phyloP scores from a whole-genome alignment of 2,888 invertebrate species.

The Cataglyphis altisquamis region DNA sequence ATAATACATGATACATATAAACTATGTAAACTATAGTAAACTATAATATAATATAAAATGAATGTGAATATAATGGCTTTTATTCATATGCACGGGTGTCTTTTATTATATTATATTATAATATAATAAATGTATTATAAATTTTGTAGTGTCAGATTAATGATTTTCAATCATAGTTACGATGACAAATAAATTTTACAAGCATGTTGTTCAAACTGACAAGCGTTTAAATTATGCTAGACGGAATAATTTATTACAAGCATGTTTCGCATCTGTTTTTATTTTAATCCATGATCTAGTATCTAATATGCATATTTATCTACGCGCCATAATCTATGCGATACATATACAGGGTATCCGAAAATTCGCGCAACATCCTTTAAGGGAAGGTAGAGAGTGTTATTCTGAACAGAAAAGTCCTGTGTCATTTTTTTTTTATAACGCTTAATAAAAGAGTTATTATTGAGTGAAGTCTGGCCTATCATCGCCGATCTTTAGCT shows the following conservation, averaged over 20 bases:
- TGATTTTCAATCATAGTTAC: background rate
- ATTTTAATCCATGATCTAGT: background rate
- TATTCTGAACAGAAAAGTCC: too few relatives aligned
- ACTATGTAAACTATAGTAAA: background rate
- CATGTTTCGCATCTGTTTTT: background rate
- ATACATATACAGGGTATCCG: background rate
- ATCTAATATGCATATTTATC: background rate
- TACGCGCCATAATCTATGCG: too few relatives aligned
- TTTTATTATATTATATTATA: background rate
- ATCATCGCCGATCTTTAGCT: too few relatives aligned
- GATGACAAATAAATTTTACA: constrained; percentile 8
- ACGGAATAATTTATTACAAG: constrained; percentile 2
- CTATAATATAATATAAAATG: background rate
- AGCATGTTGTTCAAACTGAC: background rate
- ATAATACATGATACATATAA: background rate
- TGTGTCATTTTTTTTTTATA: too few relatives aligned
- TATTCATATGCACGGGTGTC: background rate
- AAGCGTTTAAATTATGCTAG: background rate
- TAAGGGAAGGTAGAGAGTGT: too few relatives aligned
- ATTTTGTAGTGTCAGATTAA: background rate
- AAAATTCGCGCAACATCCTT: too few relatives aligned
- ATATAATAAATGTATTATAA: background rate
- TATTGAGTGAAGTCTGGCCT: too few relatives aligned
- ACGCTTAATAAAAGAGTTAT: too few relatives aligned
- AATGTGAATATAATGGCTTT: background rate